These are phyloP conservation scores for Morelia viridis DNA, from an alignment of 2,797 vertebrate genomes.

Conservation along the genomic window DNA sequence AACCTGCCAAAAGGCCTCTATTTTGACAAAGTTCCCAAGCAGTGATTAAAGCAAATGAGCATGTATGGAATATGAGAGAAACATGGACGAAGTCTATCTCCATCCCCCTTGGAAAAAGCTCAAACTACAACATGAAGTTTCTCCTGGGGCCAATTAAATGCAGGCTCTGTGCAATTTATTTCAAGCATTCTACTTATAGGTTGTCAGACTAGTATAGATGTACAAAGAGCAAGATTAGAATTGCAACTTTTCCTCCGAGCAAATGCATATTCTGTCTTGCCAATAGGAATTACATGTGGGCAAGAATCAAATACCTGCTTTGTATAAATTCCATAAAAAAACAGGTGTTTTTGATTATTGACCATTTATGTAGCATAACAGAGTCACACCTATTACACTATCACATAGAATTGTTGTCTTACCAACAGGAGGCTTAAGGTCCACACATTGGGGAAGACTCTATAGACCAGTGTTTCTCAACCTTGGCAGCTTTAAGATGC, in stretches of 20 bases:
- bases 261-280: not conserved
- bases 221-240: slow-evolving; percentile 35
- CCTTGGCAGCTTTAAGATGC: too few species aligned
- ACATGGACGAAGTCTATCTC: slow-evolving; percentile 17
- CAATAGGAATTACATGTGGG: not conserved
- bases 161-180: slow-evolving; percentile 46
- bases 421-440: slow-evolving; percentile 24
- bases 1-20: not conserved
- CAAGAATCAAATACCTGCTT: not conserved
- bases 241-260: slow-evolving; percentile 31
- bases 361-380: slow-evolving; percentile 30
- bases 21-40: not conserved
- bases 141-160: slow-evolving; percentile 59
- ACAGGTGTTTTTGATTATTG: slow-evolving; percentile 13
- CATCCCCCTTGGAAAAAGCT: slow-evolving; percentile 43
- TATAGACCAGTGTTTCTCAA: slow-evolving; percentile 16
- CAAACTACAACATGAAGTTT: slow-evolving; percentile 31
- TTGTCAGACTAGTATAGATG: slow-evolving; percentile 46
- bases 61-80: slow-evolving; percentile 5
- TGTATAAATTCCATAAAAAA: not conserved
- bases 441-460: slow-evolving; percentile 37
- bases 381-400: slow-evolving; percentile 16
- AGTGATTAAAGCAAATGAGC: slow-evolving; percentile 22
- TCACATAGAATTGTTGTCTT: slow-evolving; percentile 29
- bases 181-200: slow-evolving; percentile 30